Evolutionary conservation across 1,140 invertebrate species (phyloP).

Genomic region (Cepaea nemoralis): DNA sequence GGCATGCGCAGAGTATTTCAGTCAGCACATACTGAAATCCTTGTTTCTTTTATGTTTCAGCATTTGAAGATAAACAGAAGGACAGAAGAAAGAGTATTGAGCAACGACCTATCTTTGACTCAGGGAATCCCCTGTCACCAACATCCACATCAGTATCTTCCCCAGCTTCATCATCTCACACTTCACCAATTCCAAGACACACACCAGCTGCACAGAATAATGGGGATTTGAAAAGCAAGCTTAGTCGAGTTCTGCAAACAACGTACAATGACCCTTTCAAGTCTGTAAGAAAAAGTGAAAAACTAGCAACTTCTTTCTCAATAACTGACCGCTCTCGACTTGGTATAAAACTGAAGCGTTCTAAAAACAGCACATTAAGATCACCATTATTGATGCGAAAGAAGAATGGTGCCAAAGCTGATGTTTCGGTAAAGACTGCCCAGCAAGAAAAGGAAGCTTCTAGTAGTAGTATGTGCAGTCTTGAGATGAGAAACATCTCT

Average conservation of each 20-base stretch:
- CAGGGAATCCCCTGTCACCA: neutral
- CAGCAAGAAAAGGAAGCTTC: neutral
- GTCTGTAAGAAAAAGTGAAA: neutral
- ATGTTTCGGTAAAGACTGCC: neutral
- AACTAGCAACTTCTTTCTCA: neutral
- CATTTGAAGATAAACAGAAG: conserved; percentile 63
- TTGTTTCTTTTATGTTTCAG: too few species aligned
- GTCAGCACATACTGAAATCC: too few species aligned
- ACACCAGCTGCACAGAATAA: neutral
- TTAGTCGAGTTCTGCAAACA: conserved; percentile 9
- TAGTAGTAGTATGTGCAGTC: neutral
- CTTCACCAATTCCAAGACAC: neutral
- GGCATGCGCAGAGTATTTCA: too few species aligned
- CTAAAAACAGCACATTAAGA: neutral
- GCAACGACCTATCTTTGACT: conserved; percentile 51
- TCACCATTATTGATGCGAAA: neutral
- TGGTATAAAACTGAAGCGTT: conserved; percentile 5
- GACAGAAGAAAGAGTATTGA: conserved; percentile 61
- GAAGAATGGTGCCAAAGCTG: neutral
- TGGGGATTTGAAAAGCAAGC: conserved; percentile 17
- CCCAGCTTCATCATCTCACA: neutral
- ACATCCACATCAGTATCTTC: conserved; percentile 14
- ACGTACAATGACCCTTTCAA: conserved; percentile 28
- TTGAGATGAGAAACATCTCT: neutral
- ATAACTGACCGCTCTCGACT: neutral